Evolutionary conservation across 2,113 vertebrate genomes (phyloP).

Genomic region (Melanerpes formicivorus): DNA sequence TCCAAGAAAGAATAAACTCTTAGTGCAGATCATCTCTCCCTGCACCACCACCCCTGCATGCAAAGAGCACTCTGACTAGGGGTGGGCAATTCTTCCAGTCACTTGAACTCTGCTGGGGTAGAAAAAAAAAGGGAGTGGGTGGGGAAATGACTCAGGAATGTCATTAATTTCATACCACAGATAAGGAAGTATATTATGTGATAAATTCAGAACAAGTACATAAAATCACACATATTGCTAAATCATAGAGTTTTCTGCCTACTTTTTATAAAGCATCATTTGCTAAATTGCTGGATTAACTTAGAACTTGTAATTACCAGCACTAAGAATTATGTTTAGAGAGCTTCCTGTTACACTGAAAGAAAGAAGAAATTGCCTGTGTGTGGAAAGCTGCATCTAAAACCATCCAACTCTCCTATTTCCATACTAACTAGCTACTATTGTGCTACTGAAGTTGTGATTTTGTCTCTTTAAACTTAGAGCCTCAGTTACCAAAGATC

Average conservation of each 20-base stretch:
- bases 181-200: neutral
- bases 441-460: neutral
- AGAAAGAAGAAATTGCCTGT: neutral
- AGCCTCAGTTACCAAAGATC: neutral
- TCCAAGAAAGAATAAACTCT: neutral
- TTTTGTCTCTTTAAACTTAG: neutral
- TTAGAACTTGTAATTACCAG: neutral
- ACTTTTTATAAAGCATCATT: neutral
- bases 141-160: neutral
- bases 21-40: neutral
- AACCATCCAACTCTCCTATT: neutral
- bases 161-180: neutral
- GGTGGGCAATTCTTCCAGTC: neutral
- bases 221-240: neutral
- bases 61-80: neutral
- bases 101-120: neutral
- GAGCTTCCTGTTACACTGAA: neutral
- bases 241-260: neutral
- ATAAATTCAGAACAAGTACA: neutral
- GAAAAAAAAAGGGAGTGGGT: neutral
- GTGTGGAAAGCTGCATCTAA: neutral
- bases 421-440: neutral
- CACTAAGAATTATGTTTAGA: neutral
- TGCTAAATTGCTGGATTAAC: neutral
- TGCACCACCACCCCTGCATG: accelerated